Conservation (phyloP, 2,888 invertebrate species). For the Psylliodes chrysocephalus region DNA sequence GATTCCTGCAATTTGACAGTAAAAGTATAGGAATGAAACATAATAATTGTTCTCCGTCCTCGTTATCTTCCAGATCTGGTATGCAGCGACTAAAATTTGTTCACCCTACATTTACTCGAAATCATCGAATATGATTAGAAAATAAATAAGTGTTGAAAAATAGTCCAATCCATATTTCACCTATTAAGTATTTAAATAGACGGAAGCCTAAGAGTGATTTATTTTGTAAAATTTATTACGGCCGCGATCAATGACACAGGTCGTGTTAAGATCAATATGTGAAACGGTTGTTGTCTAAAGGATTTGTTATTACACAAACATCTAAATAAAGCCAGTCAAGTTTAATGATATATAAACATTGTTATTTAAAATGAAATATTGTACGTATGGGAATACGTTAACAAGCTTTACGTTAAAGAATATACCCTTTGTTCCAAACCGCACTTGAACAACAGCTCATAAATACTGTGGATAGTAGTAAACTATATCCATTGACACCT, state of each 20-base stretch:
- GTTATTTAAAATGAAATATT: slow-evolving; percentile 64
- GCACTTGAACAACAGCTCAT: slow-evolving; percentile 63
- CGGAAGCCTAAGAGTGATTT: slow-evolving; percentile 16
- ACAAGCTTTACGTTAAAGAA: slow-evolving; percentile 63
- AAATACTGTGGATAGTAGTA: slow-evolving; percentile 62
- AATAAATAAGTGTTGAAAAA: no score
- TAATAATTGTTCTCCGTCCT: no score
- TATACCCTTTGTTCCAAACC: slow-evolving; percentile 63
- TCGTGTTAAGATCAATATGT: slow-evolving; percentile 41
- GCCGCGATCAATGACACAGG: slow-evolving; percentile 31
- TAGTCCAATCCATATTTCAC: no score
- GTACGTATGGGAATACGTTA: slow-evolving; percentile 61
- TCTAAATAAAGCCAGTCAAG: slow-evolving; percentile 59
- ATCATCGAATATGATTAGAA: no score
- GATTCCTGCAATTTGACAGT: no score
- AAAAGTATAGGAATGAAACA: no score
- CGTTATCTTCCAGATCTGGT: no score
- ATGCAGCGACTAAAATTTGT: no score
- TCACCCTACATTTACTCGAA: no score
- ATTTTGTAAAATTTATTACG: slow-evolving; percentile 28
- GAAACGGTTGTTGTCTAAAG: slow-evolving; percentile 49
- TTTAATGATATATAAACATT: slow-evolving; percentile 63
- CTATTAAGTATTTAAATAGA: slow-evolving; percentile 9
- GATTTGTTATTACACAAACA: slow-evolving; percentile 59
- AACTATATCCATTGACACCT: slow-evolving; percentile 63